Evolutionary conservation across 2,797 vertebrate genomes (phyloP), one percentile per base, ranked within the genome.

Genomic region (Sebastes nivosus): DNA sequence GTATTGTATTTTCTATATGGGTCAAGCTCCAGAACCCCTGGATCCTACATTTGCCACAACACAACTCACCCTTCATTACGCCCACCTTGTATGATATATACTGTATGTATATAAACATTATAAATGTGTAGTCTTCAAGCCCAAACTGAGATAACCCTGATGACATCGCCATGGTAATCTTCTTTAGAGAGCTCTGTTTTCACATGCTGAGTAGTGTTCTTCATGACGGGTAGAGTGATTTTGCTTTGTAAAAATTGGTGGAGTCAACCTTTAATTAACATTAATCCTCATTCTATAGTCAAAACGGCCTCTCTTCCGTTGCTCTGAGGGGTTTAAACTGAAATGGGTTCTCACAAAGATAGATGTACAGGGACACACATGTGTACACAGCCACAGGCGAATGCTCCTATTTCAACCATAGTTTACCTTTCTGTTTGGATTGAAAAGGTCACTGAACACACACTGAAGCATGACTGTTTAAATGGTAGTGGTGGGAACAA

Each of bases 361-460:
- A 80, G 63, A 75, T 24, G 4, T 30, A 38, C 20, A 32, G 11
- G 34, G 22, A 67, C 64, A 71, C n/a, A 42, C 25, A 54, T 20
- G 16, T 30, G 46, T 13, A 65, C 32, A 77, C 75, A 84, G 67
- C 59, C 27, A 30, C 12, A 29, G 61, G 79, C 36, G 66, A 75
- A 72, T 32, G 20, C 57, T 73, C 10, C 29, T 46, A 16, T 71
- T 69, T 61, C 12, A 6, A 16, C 52, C 2, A 27, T 64, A 24
- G 7, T 66, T 70, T 79, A 65, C 50, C 16, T 71, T 83, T 75
- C 16, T 79, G 83, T 80, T 87, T 82, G 78, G 27, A 80, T 25
- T 85, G 72, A 82, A 86, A 88, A 90, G 84, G 87, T 91, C 89
- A 87, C 50, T 75, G 79, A 87, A 75, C 82, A 80, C 57, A 66